phyloP scores from a whole-genome alignment of 1,140 invertebrate genomes.

The Schlechtendalia chinensis region DNA sequence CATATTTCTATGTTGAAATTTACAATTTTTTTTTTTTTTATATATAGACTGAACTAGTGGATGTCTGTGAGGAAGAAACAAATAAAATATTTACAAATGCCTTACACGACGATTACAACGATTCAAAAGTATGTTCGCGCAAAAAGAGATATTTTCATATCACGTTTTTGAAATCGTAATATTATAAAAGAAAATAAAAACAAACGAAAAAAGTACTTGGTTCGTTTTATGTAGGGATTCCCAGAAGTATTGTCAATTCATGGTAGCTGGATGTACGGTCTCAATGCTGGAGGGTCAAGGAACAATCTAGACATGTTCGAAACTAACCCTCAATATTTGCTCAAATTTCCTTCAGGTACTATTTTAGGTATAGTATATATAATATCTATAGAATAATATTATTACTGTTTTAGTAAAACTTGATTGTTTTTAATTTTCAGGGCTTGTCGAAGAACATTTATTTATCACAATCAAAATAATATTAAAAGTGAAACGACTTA shows the following conservation, averaged over 20 bases:
- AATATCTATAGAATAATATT: background rate
- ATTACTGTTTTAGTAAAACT: background rate
- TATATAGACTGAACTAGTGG: slow-evolving; percentile 35
- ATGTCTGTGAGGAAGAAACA: slow-evolving; percentile 30
- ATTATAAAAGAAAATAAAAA: background rate
- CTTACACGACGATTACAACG: slow-evolving; percentile 14
- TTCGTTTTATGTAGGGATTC: slow-evolving; percentile 25
- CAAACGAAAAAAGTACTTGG: no score
- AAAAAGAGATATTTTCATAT: background rate
- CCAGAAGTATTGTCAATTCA: slow-evolving; percentile 42
- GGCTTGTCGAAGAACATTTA: slow-evolving; percentile 32
- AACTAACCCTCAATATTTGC: slow-evolving; percentile 49
- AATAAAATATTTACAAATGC: slow-evolving; percentile 19
- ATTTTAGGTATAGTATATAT: background rate
- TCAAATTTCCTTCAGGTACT: slow-evolving; percentile 41
- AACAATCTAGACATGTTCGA: slow-evolving; percentile 50
- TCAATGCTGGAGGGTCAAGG: slow-evolving; percentile 47
- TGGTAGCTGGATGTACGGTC: slow-evolving; percentile 49
- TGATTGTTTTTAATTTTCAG: background rate
- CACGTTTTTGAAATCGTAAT: background rate
- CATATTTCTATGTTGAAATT: background rate
- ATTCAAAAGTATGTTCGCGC: background rate
- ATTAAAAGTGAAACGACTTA: slow-evolving; percentile 40
- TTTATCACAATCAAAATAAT: slow-evolving; percentile 47
- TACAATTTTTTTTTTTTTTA: no score